Percentiles rank a stretch among this genome's conserved stretches.
Evolutionary conservation across 2,888 invertebrate species (phyloP).

Genomic region (Timandra comae): DNA sequence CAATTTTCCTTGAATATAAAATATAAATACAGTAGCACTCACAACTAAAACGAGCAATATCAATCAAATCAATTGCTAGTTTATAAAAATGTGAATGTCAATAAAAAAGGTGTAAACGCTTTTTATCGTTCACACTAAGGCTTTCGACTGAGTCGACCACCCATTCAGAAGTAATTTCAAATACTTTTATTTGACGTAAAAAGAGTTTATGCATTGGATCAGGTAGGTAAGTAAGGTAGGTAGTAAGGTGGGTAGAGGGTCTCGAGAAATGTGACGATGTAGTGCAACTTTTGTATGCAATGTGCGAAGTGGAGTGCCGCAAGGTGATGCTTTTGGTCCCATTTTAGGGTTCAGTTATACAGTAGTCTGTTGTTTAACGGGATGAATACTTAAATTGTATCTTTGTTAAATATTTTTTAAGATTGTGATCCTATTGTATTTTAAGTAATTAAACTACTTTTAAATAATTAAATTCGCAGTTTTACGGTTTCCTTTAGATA

Average conservation of each 20-base stretch:
- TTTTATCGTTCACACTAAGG: conserved; percentile 34
- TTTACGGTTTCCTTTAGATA: too few species aligned
- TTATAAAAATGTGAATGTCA: conserved; percentile 19
- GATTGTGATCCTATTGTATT: too few species aligned
- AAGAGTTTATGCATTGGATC: conserved; percentile 46
- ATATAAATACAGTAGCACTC: too few species aligned
- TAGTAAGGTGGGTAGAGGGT: too few species aligned
- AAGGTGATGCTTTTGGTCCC: conserved; percentile 51
- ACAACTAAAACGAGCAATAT: background rate
- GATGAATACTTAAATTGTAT: too few species aligned
- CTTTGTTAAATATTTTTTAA: too few species aligned
- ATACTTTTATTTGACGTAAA: conserved; percentile 37
- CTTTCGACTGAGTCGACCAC: conserved; percentile 49
- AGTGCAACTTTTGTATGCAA: conserved; percentile 71
- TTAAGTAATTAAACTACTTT: too few species aligned
- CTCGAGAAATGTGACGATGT: conserved; percentile 69
- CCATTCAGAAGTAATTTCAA: conserved; percentile 35
- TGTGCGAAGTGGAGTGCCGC: conserved; percentile 68
- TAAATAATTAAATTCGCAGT: too few species aligned
- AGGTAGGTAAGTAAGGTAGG: conserved; percentile 48
- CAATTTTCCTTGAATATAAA: too few species aligned
- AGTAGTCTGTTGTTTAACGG: too few species aligned
- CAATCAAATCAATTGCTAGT: conserved; percentile 6
- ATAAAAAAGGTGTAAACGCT: conserved; percentile 14
- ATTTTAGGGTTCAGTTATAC: conserved; percentile 22